Conservation (phyloP, 2,797 vertebrate species). For the Enteromius viviparus region DNA sequence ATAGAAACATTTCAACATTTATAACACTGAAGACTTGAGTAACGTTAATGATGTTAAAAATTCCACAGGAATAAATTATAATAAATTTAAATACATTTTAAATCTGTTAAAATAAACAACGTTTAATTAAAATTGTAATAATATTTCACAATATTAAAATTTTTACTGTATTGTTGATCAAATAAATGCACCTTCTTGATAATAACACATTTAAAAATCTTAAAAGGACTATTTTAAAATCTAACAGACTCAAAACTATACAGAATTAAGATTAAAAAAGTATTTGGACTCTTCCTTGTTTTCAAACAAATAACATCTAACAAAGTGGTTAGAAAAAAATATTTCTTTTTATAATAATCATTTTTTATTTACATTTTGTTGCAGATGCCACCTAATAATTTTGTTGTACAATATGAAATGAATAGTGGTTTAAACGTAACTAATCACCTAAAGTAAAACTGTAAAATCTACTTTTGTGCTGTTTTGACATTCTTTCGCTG, state of each 20-base stretch:
- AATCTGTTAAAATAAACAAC: background rate
- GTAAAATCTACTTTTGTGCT: background rate
- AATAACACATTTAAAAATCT: background rate
- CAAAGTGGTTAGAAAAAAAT: background rate
- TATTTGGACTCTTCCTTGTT: background rate
- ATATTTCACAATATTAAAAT: background rate
- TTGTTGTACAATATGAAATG: background rate
- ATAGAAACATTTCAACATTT: background rate
- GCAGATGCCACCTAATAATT: background rate
- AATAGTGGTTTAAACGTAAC: background rate
- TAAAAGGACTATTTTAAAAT: too few species aligned
- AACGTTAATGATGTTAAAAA: background rate
- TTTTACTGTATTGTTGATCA: background rate
- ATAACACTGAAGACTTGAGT: background rate
- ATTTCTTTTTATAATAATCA: too few species aligned
- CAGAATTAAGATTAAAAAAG: background rate
- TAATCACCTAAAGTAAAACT: background rate
- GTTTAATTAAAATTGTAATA: background rate
- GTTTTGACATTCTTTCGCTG: constrained; percentile 4
- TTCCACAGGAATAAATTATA: background rate
- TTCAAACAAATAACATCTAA: background rate
- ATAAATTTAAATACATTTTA: too few species aligned
- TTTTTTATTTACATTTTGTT: too few species aligned
- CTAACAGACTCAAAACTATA: too few species aligned
- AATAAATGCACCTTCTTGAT: background rate